Conservation (phyloP, 2,797 vertebrate genomes). For the Falco biarmicus region DNA sequence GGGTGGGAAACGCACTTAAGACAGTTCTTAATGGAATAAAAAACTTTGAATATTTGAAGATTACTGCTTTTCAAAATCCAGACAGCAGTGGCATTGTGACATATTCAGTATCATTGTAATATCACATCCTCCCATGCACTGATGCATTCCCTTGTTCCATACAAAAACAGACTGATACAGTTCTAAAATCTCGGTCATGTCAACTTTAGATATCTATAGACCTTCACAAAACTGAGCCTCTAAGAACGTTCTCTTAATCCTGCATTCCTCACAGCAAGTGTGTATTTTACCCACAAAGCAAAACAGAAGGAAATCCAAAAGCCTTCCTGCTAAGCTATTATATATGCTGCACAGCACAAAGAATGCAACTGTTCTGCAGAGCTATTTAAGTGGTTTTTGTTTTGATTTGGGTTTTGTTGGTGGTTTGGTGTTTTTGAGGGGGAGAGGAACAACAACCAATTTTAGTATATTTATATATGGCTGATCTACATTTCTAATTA, state of each 20-base stretch:
- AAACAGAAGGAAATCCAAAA: background rate
- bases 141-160: background rate
- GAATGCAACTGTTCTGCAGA: background rate
- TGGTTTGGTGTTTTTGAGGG: background rate
- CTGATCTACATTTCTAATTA: background rate
- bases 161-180: background rate
- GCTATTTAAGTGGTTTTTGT: background rate
- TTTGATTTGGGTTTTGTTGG: too few species aligned
- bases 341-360: background rate
- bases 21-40: background rate
- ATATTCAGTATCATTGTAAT: background rate
- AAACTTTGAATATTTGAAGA: constrained; percentile 6
- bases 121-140: background rate
- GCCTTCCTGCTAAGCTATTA: background rate
- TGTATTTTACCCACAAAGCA: background rate
- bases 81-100: background rate
- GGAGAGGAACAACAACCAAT: background rate
- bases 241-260: background rate
- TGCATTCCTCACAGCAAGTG: background rate
- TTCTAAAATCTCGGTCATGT: background rate
- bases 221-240: background rate
- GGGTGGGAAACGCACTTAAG: background rate
- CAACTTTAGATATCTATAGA: background rate
- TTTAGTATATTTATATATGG: background rate
- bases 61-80: background rate